These are phyloP conservation scores for Phthorimaea operculella DNA, from an alignment of 1,140 invertebrate genomes.

Conservation along the genomic window DNA sequence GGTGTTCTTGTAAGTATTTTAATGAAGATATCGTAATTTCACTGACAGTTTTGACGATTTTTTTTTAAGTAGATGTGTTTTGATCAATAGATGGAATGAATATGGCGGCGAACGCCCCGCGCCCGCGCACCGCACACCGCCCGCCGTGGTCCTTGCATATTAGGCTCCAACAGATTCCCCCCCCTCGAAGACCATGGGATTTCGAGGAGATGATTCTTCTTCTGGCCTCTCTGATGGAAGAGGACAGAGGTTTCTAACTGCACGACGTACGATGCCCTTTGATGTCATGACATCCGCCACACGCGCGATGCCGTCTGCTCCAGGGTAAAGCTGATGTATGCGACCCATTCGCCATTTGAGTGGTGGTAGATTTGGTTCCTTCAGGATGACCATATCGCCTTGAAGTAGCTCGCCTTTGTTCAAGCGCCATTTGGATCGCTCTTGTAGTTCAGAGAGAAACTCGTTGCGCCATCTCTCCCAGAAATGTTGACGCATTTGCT, in stretches of 20 bases:
- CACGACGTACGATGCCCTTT: slow-evolving; percentile 8
- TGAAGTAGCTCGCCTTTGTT: slow-evolving; percentile 16
- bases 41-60: no score
- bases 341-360: slow-evolving; percentile 34
- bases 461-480: slow-evolving; percentile 32
- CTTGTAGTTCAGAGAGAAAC: slow-evolving; percentile 28
- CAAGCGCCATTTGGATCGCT: slow-evolving; percentile 31
- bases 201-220: neutral
- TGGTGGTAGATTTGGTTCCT: slow-evolving; percentile 39
- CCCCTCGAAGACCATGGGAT: slow-evolving; percentile 1
- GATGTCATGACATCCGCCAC: slow-evolving; percentile 20
- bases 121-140: no score
- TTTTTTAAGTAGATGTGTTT: no score
- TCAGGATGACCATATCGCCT: slow-evolving; percentile 40
- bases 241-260: slow-evolving; percentile 1
- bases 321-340: slow-evolving; percentile 13
- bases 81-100: no score
- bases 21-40: no score
- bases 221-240: neutral
- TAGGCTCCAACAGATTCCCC: neutral
- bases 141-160: neutral
- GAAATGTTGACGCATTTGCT: slow-evolving; percentile 25
- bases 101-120: no score
- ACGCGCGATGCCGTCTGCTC: slow-evolving; percentile 19
- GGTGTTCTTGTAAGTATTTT: no score